Evolutionary conservation across 1,140 invertebrate genomes (phyloP).

Genomic region (Aphelenchoides besseyi): DNA sequence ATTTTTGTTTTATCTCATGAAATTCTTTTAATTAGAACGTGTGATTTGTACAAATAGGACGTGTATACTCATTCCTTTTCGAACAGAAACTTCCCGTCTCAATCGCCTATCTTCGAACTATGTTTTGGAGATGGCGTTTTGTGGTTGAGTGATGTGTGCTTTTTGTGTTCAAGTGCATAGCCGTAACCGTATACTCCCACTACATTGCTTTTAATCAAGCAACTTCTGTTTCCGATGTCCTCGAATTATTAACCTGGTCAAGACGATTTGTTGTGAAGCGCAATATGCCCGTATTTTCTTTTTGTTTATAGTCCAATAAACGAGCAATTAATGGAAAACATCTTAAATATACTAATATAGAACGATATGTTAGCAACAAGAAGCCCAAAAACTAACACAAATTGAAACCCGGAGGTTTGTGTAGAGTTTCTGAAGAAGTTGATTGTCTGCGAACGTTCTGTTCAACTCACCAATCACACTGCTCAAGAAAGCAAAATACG

Average conservation of each 20-base stretch:
- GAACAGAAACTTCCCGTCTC: no score
- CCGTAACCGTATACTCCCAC: no score
- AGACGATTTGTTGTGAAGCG: neutral
- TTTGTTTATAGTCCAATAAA: neutral
- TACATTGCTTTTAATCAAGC: no score
- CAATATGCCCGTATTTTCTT: neutral
- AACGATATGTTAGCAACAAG: no score
- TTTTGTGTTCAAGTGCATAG: no score
- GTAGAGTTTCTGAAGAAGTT: constrained; percentile 46
- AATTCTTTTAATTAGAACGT: neutral
- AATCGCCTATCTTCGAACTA: no score
- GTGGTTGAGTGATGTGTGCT: no score
- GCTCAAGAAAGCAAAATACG: constrained; percentile 68
- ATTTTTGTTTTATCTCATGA: neutral
- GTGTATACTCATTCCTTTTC: no score
- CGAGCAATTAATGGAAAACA: neutral
- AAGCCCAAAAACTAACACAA: constrained; percentile 54
- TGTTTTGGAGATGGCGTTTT: no score
- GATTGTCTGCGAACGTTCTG: constrained; percentile 16
- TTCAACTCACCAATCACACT: constrained; percentile 63
- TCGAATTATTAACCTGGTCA: neutral
- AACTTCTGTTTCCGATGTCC: neutral
- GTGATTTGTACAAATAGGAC: no score
- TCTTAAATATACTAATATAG: no score
- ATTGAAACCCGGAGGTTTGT: constrained; percentile 56